These are phyloP conservation scores for Clarias pachynema DNA, from an alignment of 2,797 vertebrate genomes.

Conservation along the genomic window DNA sequence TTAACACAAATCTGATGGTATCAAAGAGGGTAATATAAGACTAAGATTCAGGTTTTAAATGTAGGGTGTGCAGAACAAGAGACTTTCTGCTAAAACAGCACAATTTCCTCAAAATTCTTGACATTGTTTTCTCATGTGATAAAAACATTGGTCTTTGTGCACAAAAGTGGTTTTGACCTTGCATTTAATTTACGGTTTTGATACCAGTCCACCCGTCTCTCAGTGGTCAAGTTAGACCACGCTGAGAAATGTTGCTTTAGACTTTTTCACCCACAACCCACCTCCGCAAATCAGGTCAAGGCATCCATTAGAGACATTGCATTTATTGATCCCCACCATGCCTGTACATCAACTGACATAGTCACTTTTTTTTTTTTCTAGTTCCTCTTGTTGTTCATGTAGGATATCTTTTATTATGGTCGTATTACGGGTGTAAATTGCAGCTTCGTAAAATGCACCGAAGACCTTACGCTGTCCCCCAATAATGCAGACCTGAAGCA, in stretches of 20 bases:
- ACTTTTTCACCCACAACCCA: background rate
- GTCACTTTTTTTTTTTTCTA: background rate
- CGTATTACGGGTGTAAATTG: background rate
- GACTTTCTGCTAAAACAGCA: slow-evolving; percentile 40
- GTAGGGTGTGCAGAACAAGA: background rate
- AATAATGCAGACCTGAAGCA: slow-evolving; percentile 30
- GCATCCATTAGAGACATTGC: background rate
- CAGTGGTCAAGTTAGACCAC: slow-evolving; percentile 8
- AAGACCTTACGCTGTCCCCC: slow-evolving; percentile 30
- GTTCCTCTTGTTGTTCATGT: background rate
- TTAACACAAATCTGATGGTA: background rate
- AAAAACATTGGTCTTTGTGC: slow-evolving; percentile 20
- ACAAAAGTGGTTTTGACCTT: slow-evolving; percentile 22
- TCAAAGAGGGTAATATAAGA: background rate
- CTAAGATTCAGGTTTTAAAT: background rate
- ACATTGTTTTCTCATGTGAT: slow-evolving; percentile 13
- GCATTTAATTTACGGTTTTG: slow-evolving; percentile 28
- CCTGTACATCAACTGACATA: background rate
- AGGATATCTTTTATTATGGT: background rate
- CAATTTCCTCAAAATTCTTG: slow-evolving; percentile 60
- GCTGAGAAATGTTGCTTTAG: slow-evolving; percentile 4
- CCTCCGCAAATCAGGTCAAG: slow-evolving; percentile 1
- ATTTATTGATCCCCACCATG: background rate
- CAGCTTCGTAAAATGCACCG: slow-evolving; percentile 17
- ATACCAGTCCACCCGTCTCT: background rate